phyloP scores from a whole-genome alignment of 2,888 invertebrate species.

The Campopleginae sp. region DNA sequence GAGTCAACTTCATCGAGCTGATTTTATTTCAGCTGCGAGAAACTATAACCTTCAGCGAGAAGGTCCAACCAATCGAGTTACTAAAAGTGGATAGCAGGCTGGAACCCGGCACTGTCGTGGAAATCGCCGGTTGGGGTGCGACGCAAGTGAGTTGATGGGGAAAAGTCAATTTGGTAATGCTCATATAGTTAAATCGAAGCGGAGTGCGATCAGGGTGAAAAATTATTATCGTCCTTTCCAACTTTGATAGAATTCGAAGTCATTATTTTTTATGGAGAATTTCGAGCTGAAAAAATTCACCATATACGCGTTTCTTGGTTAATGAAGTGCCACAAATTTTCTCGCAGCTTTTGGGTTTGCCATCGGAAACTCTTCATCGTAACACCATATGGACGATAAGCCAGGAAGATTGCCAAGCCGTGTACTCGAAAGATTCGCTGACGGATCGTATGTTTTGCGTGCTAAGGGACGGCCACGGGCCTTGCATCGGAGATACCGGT shows the following conservation, averaged over 20 bases:
- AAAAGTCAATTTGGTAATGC: neutral
- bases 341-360: conserved; percentile 70
- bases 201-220: neutral
- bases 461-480: conserved; percentile 64
- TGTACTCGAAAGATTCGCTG: conserved; percentile 64
- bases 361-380: conserved; percentile 70
- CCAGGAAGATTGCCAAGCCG: conserved; percentile 65
- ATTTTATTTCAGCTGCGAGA: conserved; percentile 68
- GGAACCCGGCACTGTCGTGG: conserved; percentile 59
- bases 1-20: conserved; percentile 2
- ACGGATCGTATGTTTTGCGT: conserved; percentile 76
- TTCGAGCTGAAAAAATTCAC: neutral
- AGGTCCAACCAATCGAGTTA: conserved; percentile 71
- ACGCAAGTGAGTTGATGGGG: conserved; percentile 56
- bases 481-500: conserved; percentile 77
- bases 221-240: neutral
- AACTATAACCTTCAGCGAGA: conserved; percentile 66
- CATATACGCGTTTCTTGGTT: neutral
- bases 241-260: neutral
- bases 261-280: neutral
- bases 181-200: neutral
- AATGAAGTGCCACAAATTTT: neutral
- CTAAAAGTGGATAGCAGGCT: conserved; percentile 58
- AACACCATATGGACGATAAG: conserved; percentile 70
- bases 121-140: conserved; percentile 76